A percentile compares a stretch with the other conserved stretches of the same genome.
Conservation (phyloP, 1,140 invertebrate species). For the Armadillidium nasatum region DNA sequence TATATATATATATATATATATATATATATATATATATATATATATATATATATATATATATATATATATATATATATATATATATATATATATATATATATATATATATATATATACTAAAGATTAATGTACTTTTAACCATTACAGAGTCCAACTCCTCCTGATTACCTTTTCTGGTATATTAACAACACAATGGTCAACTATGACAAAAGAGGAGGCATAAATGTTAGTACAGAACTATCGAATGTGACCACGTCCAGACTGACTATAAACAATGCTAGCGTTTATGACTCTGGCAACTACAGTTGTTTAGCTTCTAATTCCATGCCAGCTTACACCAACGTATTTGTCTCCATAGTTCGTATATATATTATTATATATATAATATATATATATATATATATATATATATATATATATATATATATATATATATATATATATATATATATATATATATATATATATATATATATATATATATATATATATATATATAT, state of each 20-base stretch:
- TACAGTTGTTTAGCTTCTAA: slow-evolving; percentile 47
- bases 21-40: slow-evolving; percentile 10
- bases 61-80: not conserved
- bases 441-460: no score
- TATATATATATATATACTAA: slow-evolving; percentile 14
- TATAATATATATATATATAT: slow-evolving; percentile 6
- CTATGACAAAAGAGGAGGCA: slow-evolving; percentile 32
- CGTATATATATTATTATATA: slow-evolving; percentile 42
- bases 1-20: slow-evolving; percentile 24
- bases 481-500: no score
- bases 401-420: not conserved
- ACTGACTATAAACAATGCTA: slow-evolving; percentile 45
- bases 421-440: not conserved
- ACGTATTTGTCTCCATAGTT: slow-evolving; percentile 50
- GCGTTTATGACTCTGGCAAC: slow-evolving; percentile 46
- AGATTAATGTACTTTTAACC: no score
- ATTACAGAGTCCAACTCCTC: slow-evolving; percentile 50
- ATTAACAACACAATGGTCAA: slow-evolving; percentile 45
- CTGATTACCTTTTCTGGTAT: slow-evolving; percentile 47
- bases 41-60: not conserved
- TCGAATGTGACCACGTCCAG: not conserved
- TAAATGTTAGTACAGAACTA: not conserved
- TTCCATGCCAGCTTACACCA: slow-evolving; percentile 47
- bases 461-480: no score
- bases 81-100: slow-evolving; percentile 11